Evolutionary conservation across 2,113 vertebrate genomes (phyloP).

Genomic region (Odocoileus hemionus): DNA sequence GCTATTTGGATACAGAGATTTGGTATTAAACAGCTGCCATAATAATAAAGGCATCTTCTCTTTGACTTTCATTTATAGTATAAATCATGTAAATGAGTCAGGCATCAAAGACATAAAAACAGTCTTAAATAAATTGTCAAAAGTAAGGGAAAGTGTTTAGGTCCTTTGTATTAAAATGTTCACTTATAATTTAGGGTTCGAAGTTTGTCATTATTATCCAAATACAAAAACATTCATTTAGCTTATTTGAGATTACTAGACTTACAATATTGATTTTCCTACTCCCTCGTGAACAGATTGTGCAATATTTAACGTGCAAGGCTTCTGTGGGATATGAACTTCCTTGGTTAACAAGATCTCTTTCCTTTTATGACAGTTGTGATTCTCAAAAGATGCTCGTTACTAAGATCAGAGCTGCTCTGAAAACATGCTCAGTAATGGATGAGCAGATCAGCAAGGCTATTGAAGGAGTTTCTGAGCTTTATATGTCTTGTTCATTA

Average conservation of each 20-base stretch:
- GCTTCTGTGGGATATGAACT: conserved; percentile 44
- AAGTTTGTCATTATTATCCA: conserved; percentile 32
- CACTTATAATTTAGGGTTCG: conserved; percentile 53
- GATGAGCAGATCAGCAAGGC: not conserved
- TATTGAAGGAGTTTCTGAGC: not conserved
- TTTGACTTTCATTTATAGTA: not conserved
- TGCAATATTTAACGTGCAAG: conserved; percentile 54
- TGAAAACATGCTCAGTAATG: not conserved
- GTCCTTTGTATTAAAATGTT: conserved; percentile 55
- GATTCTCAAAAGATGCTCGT: conserved; percentile 34
- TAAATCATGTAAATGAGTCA: conserved; percentile 10
- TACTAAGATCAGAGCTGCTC: conserved; percentile 46
- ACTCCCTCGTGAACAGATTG: conserved; percentile 20
- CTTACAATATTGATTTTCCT: conserved; percentile 56
- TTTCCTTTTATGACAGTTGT: conserved; percentile 27
- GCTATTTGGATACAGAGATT: not conserved
- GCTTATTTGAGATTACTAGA: conserved; percentile 51
- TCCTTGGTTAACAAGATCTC: conserved; percentile 44
- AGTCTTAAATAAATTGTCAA: conserved; percentile 43
- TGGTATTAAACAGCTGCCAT: not conserved
- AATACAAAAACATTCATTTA: conserved; percentile 51
- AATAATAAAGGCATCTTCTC: not conserved
- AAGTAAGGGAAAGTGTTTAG: conserved; percentile 47
- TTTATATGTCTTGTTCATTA: not conserved
- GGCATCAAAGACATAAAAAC: conserved; percentile 41